A percentile compares a stretch with the other conserved stretches of the same genome.
phyloP scores from a whole-genome alignment of 2,113 vertebrate species.

The Paradoxurus hermaphroditus region DNA sequence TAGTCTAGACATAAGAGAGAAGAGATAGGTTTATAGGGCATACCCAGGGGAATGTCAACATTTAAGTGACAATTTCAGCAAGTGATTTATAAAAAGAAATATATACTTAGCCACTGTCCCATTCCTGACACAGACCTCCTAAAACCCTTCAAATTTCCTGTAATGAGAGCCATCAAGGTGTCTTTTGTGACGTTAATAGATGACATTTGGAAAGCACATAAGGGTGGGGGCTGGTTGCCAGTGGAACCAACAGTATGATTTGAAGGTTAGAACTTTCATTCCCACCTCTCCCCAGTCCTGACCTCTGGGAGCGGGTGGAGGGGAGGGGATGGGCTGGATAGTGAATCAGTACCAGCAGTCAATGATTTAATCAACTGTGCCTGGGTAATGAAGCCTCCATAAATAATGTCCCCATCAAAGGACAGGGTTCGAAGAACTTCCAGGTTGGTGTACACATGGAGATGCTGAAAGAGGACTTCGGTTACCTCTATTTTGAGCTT shows the following conservation, averaged over 20 bases:
- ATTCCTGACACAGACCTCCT: background rate
- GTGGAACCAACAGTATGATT: background rate
- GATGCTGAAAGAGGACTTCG: background rate
- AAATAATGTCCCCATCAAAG: background rate
- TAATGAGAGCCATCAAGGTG: background rate
- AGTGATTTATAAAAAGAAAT: background rate
- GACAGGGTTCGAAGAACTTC: background rate
- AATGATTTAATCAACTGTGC: background rate
- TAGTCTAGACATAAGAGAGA: background rate
- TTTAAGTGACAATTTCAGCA: background rate
- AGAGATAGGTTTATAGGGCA: background rate
- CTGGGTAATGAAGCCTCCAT: background rate
- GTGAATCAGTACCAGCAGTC: background rate
- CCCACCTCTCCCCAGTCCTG: background rate
- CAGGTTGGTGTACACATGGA: background rate
- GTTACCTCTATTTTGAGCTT: background rate
- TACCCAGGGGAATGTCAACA: background rate
- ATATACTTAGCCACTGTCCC: background rate
- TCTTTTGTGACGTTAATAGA: background rate
- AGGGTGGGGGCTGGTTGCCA: background rate
- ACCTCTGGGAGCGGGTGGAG: background rate
- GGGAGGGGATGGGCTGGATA: background rate
- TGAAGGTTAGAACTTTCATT: background rate
- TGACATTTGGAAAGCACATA: background rate
- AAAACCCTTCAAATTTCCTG: background rate